These are phyloP conservation scores for Apodemia duryi DNA, from an alignment of 2,888 invertebrate genomes.

Conservation along the genomic window DNA sequence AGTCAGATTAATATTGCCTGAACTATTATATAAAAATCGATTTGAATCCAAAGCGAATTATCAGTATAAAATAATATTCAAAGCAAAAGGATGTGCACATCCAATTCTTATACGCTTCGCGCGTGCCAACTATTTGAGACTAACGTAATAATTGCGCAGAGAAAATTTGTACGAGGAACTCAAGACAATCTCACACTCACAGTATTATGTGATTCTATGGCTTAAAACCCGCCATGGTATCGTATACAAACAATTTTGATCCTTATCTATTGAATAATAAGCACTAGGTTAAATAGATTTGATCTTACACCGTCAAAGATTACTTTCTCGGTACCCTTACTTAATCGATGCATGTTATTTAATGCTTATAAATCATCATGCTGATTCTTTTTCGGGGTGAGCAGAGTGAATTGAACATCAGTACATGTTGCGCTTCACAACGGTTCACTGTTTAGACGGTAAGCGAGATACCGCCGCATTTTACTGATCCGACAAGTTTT, in stretches of 20 bases:
- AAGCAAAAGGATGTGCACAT: slow-evolving; percentile 23
- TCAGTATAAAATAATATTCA: neutral
- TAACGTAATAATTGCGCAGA: slow-evolving; percentile 30
- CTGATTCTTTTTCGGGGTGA: too few species aligned
- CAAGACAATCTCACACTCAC: slow-evolving; percentile 45
- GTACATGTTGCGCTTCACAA: too few species aligned
- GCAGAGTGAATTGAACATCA: too few species aligned
- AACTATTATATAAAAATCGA: too few species aligned
- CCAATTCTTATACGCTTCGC: slow-evolving; percentile 27
- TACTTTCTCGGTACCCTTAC: neutral
- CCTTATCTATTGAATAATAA: slow-evolving; percentile 10
- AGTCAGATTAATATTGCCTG: too few species aligned
- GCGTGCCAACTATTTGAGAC: slow-evolving; percentile 34
- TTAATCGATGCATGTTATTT: neutral
- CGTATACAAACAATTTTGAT: slow-evolving; percentile 23
- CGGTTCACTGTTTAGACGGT: too few species aligned
- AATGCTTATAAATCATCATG: neutral
- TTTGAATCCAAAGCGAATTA: too few species aligned
- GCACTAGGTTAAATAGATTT: neutral
- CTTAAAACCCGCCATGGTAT: slow-evolving; percentile 28
- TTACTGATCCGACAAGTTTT: too few species aligned
- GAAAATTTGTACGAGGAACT: slow-evolving; percentile 36
- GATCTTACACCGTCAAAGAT: neutral
- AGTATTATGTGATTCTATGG: slow-evolving; percentile 39
- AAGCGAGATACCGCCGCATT: too few species aligned